Conservation (phyloP, 2,113 vertebrate species). For the Gallinago undulata region DNA sequence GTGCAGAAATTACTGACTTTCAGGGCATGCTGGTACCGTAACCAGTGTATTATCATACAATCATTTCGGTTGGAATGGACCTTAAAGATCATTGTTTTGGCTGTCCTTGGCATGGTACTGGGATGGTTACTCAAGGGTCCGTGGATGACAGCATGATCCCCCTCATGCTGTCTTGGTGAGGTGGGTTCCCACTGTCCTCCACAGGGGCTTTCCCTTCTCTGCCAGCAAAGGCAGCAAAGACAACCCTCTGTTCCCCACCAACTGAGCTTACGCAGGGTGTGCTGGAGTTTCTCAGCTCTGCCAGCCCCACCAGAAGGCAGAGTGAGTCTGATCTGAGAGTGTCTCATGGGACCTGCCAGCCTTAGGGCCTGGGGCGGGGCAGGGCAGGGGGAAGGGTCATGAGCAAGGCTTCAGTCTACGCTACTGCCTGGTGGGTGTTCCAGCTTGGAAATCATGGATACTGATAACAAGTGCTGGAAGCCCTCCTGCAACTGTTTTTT, state of each 20-base stretch:
- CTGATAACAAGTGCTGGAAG: background rate
- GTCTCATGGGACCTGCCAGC: background rate
- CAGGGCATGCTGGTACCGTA: background rate
- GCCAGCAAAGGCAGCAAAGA: background rate
- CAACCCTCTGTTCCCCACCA: background rate
- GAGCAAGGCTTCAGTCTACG: background rate
- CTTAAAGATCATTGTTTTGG: too few relatives aligned
- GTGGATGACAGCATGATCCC: background rate
- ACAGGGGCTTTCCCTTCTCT: background rate
- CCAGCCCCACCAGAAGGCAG: background rate
- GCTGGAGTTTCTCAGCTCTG: background rate
- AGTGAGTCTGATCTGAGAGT: background rate
- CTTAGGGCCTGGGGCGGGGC: background rate
- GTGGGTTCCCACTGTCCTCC: background rate
- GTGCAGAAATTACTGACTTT: background rate
- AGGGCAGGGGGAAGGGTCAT: background rate
- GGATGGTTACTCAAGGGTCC: background rate
- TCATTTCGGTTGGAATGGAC: too few relatives aligned
- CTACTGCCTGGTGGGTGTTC: background rate
- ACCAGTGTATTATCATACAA: background rate
- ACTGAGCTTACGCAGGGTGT: fast-evolving
- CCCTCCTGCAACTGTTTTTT: background rate
- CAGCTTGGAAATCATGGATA: background rate
- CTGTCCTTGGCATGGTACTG: background rate
- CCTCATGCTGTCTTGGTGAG: background rate